These are phyloP conservation scores for Caranx ignobilis DNA, from an alignment of 2,113 vertebrate genomes.

Conservation along the genomic window DNA sequence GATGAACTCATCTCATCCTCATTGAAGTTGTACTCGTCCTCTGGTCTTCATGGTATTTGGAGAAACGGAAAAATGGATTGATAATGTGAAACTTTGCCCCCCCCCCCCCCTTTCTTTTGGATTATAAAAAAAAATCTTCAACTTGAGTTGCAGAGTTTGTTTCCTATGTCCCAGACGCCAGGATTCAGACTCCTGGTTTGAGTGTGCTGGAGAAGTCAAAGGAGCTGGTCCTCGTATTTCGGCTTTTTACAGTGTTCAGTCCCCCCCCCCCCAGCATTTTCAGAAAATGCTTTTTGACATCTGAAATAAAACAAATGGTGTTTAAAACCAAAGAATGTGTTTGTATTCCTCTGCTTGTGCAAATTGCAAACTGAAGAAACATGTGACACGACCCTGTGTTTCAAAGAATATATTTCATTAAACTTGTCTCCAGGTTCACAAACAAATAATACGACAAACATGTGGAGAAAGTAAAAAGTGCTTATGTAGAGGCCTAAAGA, in stretches of 20 bases:
- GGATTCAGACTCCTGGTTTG: conserved; percentile 48
- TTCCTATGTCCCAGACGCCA: conserved; percentile 67
- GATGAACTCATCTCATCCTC: conserved; percentile 3
- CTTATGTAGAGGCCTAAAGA: conserved; percentile 8
- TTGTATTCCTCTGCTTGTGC: not conserved
- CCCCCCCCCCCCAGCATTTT: conserved; percentile 61
- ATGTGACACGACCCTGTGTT: conserved; percentile 36
- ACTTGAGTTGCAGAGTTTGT: conserved; percentile 9
- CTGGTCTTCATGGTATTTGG: not conserved
- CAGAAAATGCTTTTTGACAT: conserved; percentile 64
- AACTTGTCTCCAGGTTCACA: conserved; percentile 5
- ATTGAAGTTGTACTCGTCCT: conserved; percentile 8
- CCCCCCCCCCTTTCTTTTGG: not conserved
- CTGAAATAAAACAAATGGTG: conserved; percentile 72
- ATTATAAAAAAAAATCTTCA: not conserved
- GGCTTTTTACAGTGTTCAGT: conserved; percentile 64
- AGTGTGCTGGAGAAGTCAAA: conserved; percentile 53
- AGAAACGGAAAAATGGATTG: not conserved
- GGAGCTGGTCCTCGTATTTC: conserved; percentile 65
- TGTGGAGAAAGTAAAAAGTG: conserved; percentile 41
- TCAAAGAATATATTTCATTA: conserved; percentile 55
- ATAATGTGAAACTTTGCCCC: not conserved
- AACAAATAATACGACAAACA: conserved; percentile 37
- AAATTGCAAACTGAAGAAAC: not conserved
- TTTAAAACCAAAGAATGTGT: conserved; percentile 26